Evolutionary conservation across 2,888 invertebrate species (phyloP), one percentile per base, ranked within the genome.

Genomic region (Dinocampus coccinellae): DNA sequence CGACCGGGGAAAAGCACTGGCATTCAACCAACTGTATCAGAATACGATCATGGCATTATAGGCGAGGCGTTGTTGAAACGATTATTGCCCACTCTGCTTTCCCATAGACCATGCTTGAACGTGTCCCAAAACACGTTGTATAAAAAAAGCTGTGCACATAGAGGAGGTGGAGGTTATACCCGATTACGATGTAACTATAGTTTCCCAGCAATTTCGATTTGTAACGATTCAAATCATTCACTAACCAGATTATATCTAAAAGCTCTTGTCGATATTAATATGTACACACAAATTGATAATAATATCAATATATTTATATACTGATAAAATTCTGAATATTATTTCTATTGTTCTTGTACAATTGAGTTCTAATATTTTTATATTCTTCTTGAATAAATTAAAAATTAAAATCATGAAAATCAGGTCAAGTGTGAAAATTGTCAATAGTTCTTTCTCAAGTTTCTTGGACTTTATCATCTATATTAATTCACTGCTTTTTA

Each of bases 1-100:
- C 67, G 36, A 75, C 67, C 72, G 70, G 73, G 34, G 36, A 70
- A 74, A 75, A 71, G 67, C 74, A 73, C 70, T 61, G 75, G 81
- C 80, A 81, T 76, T 75, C 83, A 83, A 74, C 81, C 82, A 81
- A 78, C 84, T 84, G 84, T 83, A 80, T 82, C 78, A 81, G 81
- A 77, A 85, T 81, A 80, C 82, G 83, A 87, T 87, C 84, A 77
- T 73, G 71, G 85, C 83, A 86, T 87, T 86, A 87, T 82, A 85
- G 83, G 79, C 86, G 82, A 81, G 79, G 83, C 85, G 83, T 82
- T 81, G 84, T 80, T 87, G 83, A 85, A 85, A 85, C 86, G 87
- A 87, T 87, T 85, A 86, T 80, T 81, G 84, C 69, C 66, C 73
- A 69, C 68, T 68, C 58, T 10, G 26, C 11, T 33, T 42, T 62